Percentiles rank a stretch among this genome's conserved stretches.
Conservation (phyloP, 2,113 vertebrate species). For the Nesogale talazaci region DNA sequence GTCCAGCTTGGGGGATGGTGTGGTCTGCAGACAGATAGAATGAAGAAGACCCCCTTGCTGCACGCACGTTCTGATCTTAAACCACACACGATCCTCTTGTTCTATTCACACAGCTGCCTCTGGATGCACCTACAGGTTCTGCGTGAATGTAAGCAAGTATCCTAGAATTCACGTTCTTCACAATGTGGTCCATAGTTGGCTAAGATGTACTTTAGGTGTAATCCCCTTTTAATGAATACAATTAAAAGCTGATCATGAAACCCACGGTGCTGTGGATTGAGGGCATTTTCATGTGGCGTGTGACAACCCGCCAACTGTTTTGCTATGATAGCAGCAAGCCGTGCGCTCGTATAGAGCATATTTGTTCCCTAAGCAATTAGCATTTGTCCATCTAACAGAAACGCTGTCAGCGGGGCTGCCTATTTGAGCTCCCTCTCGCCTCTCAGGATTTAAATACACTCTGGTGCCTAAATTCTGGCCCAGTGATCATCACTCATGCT, state of each 20-base stretch:
- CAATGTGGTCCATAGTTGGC: neutral
- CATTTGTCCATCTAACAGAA: neutral
- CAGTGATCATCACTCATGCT: neutral
- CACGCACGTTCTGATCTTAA: neutral
- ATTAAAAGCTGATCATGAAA: neutral
- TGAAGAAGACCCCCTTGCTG: neutral
- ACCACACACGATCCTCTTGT: neutral
- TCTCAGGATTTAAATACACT: too few species aligned
- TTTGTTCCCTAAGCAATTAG: neutral
- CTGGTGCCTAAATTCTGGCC: neutral
- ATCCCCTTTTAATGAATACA: slow-evolving; percentile 17
- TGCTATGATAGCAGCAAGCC: neutral
- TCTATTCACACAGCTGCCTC: neutral
- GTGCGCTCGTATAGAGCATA: neutral
- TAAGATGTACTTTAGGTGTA: neutral
- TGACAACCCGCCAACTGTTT: neutral
- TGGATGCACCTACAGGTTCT: neutral
- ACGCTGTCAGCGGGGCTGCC: neutral
- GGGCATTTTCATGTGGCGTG: neutral
- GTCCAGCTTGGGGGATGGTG: neutral
- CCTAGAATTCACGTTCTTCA: neutral
- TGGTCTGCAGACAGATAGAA: neutral
- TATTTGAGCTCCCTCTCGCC: too few species aligned
- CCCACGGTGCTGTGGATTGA: neutral
- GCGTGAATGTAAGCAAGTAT: neutral